These are phyloP conservation scores for Pilophorus perplexus DNA, from an alignment of 2,888 invertebrate species.

Conservation along the genomic window DNA sequence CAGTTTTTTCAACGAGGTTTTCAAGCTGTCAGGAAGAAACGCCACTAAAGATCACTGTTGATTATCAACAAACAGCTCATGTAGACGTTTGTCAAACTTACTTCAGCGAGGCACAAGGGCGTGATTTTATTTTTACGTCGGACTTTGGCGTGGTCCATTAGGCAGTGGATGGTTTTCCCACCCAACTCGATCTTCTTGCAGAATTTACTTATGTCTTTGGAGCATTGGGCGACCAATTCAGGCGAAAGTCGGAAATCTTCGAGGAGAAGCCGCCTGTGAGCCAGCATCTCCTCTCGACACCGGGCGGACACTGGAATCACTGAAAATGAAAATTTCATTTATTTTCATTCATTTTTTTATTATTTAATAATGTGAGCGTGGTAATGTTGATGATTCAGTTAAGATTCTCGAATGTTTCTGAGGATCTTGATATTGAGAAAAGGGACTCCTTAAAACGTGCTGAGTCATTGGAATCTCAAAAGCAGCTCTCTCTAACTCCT, in stretches of 20 bases:
- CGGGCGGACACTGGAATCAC: background rate
- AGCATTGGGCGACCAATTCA: constrained; percentile 84
- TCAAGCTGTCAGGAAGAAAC: constrained; percentile 65
- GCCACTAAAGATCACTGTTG: too few relatives aligned
- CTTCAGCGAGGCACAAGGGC: constrained; percentile 69
- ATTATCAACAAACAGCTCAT: too few relatives aligned
- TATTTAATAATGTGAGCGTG: too few relatives aligned
- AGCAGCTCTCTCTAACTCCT: too few relatives aligned
- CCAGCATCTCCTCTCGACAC: constrained; percentile 85
- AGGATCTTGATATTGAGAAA: too few relatives aligned
- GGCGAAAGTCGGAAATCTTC: constrained; percentile 92
- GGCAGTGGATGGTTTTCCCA: constrained; percentile 89
- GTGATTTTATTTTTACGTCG: constrained; percentile 66
- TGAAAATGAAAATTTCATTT: background rate
- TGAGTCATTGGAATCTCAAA: too few relatives aligned
- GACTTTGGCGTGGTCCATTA: constrained; percentile 82
- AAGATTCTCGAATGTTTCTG: too few relatives aligned
- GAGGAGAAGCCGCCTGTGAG: constrained; percentile 87
- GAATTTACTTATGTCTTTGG: constrained; percentile 73
- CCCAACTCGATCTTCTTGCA: constrained; percentile 75
- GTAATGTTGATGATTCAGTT: too few relatives aligned
- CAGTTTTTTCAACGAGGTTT: constrained; percentile 76
- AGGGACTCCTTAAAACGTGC: too few relatives aligned
- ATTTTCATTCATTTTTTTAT: too few relatives aligned
- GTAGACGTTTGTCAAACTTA: constrained; percentile 53